Evolutionary conservation across 2,888 invertebrate species (phyloP).

Genomic region (Xestia rhomboidea): DNA sequence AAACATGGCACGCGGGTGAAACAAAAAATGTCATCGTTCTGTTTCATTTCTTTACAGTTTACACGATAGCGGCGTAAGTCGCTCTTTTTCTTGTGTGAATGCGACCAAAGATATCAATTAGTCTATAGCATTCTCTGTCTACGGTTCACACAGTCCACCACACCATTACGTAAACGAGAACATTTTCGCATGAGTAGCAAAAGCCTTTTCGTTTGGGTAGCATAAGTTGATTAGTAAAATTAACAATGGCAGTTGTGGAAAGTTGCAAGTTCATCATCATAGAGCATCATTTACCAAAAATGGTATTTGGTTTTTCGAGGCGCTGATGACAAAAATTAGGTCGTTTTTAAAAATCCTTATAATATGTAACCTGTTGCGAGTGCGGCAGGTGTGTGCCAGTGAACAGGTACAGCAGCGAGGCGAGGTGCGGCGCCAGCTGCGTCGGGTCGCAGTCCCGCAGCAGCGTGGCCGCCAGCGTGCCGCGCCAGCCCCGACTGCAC

Average conservation of each 20-base stretch:
- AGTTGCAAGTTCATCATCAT: not conserved
- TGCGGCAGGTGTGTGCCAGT: slow-evolving; percentile 72
- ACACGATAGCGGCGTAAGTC: too few species aligned
- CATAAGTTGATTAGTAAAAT: not conserved
- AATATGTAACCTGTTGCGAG: slow-evolving; percentile 61
- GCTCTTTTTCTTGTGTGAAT: too few species aligned
- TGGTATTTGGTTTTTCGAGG: not conserved
- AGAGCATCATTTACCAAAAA: not conserved
- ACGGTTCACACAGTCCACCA: too few species aligned
- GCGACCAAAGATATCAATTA: too few species aligned
- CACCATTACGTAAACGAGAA: not conserved
- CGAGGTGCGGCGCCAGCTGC: slow-evolving; percentile 71
- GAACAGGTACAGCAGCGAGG: slow-evolving; percentile 77
- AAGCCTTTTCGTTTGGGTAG: not conserved
- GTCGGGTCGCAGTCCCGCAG: slow-evolving; percentile 63
- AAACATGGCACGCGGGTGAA: too few species aligned
- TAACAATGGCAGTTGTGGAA: not conserved
- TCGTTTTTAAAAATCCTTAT: not conserved
- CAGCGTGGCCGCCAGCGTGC: slow-evolving; percentile 66
- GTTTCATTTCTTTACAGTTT: too few species aligned
- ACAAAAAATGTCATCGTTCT: too few species aligned
- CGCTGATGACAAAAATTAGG: not conserved
- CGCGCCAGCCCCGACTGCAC: slow-evolving; percentile 70
- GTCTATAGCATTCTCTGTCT: too few species aligned
- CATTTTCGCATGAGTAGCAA: not conserved